These are phyloP conservation scores for Megaustenia siamemsis DNA, from an alignment of 2,888 invertebrate genomes.

Conservation along the genomic window DNA sequence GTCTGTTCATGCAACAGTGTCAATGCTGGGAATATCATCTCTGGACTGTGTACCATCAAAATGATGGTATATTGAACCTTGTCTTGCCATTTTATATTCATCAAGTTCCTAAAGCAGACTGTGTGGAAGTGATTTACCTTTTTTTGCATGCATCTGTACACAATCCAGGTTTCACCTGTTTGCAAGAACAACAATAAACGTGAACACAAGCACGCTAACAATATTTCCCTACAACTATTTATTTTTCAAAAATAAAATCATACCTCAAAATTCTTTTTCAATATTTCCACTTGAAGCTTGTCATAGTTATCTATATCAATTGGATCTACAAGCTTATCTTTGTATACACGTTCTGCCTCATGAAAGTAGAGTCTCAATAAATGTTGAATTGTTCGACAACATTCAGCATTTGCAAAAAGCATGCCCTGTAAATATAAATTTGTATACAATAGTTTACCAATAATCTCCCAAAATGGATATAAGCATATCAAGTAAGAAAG, in stretches of 20 bases:
- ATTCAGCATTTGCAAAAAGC: slow-evolving; percentile 93
- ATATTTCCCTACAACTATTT: too few species aligned
- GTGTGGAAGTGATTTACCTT: too few species aligned
- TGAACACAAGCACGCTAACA: neutral
- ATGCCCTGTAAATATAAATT: slow-evolving; percentile 85
- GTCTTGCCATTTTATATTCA: too few species aligned
- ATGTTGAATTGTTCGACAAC: slow-evolving; percentile 89
- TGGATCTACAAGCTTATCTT: slow-evolving; percentile 94
- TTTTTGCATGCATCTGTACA: too few species aligned
- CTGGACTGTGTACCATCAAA: too few species aligned
- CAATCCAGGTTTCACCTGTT: too few species aligned
- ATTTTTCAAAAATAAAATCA: neutral
- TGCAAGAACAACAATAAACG: neutral
- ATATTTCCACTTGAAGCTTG: slow-evolving; percentile 92
- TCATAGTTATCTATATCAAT: slow-evolving; percentile 93
- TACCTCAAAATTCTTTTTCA: slow-evolving; percentile 93
- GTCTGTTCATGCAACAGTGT: too few species aligned
- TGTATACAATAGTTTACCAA: neutral
- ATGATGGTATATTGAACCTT: too few species aligned
- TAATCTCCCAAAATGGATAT: too few species aligned
- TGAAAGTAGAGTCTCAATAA: slow-evolving; percentile 94
- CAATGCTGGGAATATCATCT: too few species aligned
- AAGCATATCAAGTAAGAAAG: too few species aligned
- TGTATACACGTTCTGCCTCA: slow-evolving; percentile 94
- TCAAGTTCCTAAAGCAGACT: neutral